Base-by-base conservation (phyloP, 2,888 invertebrate species). In the Troides aeacus region DNA sequence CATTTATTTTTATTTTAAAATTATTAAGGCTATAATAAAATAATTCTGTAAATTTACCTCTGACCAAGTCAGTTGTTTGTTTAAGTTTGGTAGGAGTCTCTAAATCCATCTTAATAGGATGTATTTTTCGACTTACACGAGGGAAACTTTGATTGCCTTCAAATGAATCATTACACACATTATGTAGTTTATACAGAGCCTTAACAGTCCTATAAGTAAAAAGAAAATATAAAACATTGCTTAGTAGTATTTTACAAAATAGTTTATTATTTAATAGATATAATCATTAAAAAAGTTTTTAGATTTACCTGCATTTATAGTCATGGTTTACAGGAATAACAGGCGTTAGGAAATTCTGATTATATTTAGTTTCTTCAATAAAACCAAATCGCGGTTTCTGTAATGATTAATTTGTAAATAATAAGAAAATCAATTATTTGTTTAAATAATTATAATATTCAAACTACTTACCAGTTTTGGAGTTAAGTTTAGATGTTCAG, bases 131-230 rank as follows among this genome's bases (percentile, higher is more conserved):
- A 67, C 78, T 92, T 79, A 93, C 76, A 61, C 89, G 75, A n/a
- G 95, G 95, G 79, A 94, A 94, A 74, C 94, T 94, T 82, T 95
- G 95, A 83, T 95, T 95, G 24, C 88, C 90, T 79, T 94, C 94
- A 87, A 94, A 95, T 42, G 94, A 94, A 78, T 89, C 84, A 62
- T 76, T 80, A 75, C 81, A 84, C 68, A 81, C 89, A 79, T 79
- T 74, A 71, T 75, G 78, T 69, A 79, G 77, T 72, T 81, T 82
- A 60, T 74, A 72, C 63, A 84, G 78, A 42, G 84, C 78, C 76
- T 88, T 92, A 72, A 81, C 85, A 23, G 90, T 89, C 77, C 92
- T 92, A 30, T 81, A 50, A 65, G 42, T 30, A 23, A 53, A 23
- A 67, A n/a, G 8, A 39, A 36, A 36, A 23, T 10, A 39, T 50